Conservation (phyloP, 2,888 invertebrate genomes). For the Cecidostiba fungosa region DNA sequence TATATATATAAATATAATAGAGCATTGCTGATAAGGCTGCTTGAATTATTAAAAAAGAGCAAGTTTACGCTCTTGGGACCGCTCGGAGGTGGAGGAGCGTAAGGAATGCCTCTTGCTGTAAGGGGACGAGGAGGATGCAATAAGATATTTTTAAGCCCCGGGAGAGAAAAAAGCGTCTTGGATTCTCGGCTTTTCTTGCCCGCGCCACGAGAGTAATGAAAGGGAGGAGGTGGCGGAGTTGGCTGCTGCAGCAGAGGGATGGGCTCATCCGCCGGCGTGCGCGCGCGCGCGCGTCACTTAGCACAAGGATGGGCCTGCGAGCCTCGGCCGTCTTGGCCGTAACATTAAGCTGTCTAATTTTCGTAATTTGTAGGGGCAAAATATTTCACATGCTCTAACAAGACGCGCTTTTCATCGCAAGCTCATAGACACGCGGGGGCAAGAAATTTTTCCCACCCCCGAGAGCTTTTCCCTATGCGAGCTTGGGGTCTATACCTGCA, state of each 20-base stretch:
- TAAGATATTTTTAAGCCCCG: slow-evolving; percentile 38
- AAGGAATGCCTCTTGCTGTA: neutral
- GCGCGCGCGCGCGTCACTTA: slow-evolving; percentile 27
- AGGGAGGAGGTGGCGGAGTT: neutral
- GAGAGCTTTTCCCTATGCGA: too few species aligned
- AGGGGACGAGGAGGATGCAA: slow-evolving; percentile 9
- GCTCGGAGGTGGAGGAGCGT: neutral
- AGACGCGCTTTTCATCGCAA: slow-evolving; percentile 39
- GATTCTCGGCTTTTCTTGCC: slow-evolving; percentile 29
- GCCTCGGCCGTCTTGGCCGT: neutral
- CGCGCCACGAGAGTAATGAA: slow-evolving; percentile 29
- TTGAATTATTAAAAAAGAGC: too few species aligned
- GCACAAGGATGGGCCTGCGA: neutral
- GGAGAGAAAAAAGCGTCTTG: neutral
- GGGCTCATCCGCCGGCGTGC: neutral
- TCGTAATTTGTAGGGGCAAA: slow-evolving; percentile 59
- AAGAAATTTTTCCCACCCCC: neutral
- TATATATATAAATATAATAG: too few species aligned
- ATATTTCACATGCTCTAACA: slow-evolving; percentile 58
- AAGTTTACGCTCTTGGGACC: too few species aligned
- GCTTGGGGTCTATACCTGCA: neutral
- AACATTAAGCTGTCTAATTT: slow-evolving; percentile 62
- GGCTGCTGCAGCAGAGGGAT: neutral
- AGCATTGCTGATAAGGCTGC: too few species aligned
- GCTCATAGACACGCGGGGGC: neutral